Percentiles rank a stretch among this genome's conserved stretches.
These are phyloP conservation scores for Leptinotarsa undecemlineata DNA, from an alignment of 1,140 invertebrate genomes.

Conservation along the genomic window DNA sequence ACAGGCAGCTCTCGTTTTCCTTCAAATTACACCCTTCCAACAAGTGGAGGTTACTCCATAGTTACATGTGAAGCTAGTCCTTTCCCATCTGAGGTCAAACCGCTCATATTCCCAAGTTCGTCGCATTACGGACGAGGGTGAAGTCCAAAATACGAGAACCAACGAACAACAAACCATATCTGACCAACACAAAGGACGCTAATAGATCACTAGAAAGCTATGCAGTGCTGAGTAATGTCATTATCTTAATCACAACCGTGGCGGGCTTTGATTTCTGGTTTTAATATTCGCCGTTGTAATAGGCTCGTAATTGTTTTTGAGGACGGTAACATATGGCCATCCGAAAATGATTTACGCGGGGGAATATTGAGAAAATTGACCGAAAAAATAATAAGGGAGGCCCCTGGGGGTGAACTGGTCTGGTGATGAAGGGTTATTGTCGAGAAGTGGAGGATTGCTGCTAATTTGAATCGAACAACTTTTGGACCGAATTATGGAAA, in stretches of 20 bases:
- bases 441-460: background rate
- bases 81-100: too few species aligned
- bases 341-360: background rate
- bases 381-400: slow-evolving; percentile 26
- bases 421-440: background rate
- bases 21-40: too few species aligned
- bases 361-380: slow-evolving; percentile 20
- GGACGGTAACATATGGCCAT: slow-evolving; percentile 34
- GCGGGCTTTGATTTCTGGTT: slow-evolving; percentile 46
- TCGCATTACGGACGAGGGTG: background rate
- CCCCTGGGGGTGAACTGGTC: background rate
- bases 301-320: slow-evolving; percentile 46
- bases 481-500: background rate
- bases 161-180: slow-evolving; percentile 31
- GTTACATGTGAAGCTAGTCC: too few species aligned
- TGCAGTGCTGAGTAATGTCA: slow-evolving; percentile 38
- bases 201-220: slow-evolving; percentile 46
- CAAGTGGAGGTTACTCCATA: too few species aligned
- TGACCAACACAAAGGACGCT: slow-evolving; percentile 36
- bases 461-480: background rate
- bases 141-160: slow-evolving; percentile 13
- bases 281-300: slow-evolving; percentile 45
- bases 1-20: too few species aligned
- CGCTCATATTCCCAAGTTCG: too few species aligned
- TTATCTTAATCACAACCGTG: slow-evolving; percentile 46